Base-by-base conservation (phyloP, 2,797 vertebrate genomes). In the Tamandua tetradactyla region DNA sequence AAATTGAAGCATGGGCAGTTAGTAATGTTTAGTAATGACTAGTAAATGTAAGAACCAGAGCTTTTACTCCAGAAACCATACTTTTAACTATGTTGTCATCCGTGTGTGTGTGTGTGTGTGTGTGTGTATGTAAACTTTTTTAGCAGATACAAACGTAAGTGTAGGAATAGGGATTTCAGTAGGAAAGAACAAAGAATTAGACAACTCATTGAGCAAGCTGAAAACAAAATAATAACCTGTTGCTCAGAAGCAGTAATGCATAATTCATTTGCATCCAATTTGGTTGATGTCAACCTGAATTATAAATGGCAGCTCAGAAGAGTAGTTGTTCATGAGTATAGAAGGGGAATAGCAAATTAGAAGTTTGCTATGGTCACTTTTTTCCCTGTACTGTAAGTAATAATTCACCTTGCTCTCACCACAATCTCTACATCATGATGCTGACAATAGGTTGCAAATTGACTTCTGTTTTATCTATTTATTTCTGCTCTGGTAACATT, bases 131-230 rank as follows among this genome's bases (percentile, higher is more conserved):
- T 20, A n/a, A 27, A 20, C 3, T 66, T 80, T 23, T 68, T 87
- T 72, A 72, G 13, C 23, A 94, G 40, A 83, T 78, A 15, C 79
- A 95, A 92, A 76, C 32, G 87, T 64, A 88, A 81, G 15, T 22
- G 5, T 30, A 42, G 22, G 44, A 55, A 87, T 20, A n/a, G 59
- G 2, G 18, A 14, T 69, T 85, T 47, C 27, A 68, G 3, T 7
- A 27, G 61, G 44, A 62, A 80, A n/a, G 22, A 32, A 79, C 1
- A 49, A 91, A 44, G 3, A 87, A 69, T n/a, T 59, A 69, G 42
- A 40, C 3, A 66, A 64, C 8, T 44, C 27, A 14, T 83, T 52
- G n/a, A 80, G 15, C 11, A 66, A 82, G 4, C 0, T 74, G 74
- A 14, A 74, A 61, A 35, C 37, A 22, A 23, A 94, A 71, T 44